Conservation (phyloP, 2,797 vertebrate genomes). For the Hydrolagus colliei region DNA sequence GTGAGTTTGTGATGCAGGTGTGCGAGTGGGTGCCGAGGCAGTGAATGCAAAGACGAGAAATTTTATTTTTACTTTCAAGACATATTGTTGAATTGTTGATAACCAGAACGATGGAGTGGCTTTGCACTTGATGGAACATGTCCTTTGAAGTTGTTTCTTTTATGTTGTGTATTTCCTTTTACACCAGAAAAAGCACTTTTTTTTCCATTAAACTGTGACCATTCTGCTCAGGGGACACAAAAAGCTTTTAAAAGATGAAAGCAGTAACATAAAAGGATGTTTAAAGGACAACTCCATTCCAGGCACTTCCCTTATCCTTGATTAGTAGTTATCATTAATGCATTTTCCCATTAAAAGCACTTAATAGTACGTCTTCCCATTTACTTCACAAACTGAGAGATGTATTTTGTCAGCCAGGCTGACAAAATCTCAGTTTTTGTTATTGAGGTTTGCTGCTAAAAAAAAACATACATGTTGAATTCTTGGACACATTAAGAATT, state of each 20-base stretch:
- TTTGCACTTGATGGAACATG: not conserved
- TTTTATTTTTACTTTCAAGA: not conserved
- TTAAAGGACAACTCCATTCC: slow-evolving; percentile 24
- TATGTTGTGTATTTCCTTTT: slow-evolving; percentile 25
- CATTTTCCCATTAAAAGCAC: not conserved
- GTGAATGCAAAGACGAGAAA: not conserved
- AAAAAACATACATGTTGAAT: too few relatives aligned
- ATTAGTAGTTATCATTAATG: slow-evolving; percentile 22
- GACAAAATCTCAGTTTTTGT: not conserved
- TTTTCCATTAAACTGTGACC: slow-evolving; percentile 6
- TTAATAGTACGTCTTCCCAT: slow-evolving; percentile 22
- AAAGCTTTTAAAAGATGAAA: slow-evolving; percentile 23
- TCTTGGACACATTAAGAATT: too few relatives aligned
- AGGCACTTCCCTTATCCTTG: slow-evolving; percentile 12
- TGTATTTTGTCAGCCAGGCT: slow-evolving; percentile 10
- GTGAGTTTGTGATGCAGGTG: not conserved
- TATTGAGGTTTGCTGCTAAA: not conserved
- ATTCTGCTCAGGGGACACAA: slow-evolving; percentile 3
- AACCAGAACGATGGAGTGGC: not conserved
- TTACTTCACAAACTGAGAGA: slow-evolving; percentile 17
- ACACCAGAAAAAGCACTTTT: not conserved
- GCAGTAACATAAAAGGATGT: slow-evolving; percentile 24
- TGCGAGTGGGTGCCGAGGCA: not conserved
- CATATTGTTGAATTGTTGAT: slow-evolving; percentile 4
- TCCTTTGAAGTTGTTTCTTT: slow-evolving; percentile 21